Evolutionary conservation across 1,140 invertebrate genomes (phyloP).

Genomic region (Pachypeltis micranthus): DNA sequence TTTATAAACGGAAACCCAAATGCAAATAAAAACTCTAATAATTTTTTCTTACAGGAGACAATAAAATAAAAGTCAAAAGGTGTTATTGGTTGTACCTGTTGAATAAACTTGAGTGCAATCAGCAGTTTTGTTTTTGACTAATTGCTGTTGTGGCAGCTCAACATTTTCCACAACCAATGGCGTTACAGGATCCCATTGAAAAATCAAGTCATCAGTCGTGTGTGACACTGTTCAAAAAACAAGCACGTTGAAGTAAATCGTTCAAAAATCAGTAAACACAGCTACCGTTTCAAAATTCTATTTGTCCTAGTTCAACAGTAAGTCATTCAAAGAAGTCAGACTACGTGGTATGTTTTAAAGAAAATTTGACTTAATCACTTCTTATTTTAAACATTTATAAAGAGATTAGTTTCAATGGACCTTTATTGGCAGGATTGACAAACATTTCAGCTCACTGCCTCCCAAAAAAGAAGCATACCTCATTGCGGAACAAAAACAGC

Average conservation of each 20-base stretch:
- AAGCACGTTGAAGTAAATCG: neutral
- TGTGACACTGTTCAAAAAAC: constrained; percentile 65
- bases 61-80: neutral
- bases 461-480: no score
- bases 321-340: neutral
- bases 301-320: neutral
- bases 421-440: no score
- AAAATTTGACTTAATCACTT: neutral
- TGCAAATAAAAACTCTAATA: no score
- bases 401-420: no score
- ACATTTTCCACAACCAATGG: constrained; percentile 82
- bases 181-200: constrained; percentile 78
- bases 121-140: constrained; percentile 71
- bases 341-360: no score
- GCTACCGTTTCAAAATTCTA: no score
- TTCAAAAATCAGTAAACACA: neutral
- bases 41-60: constrained; percentile 3
- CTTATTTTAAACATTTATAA: no score
- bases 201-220: constrained; percentile 80
- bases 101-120: constrained; percentile 81
- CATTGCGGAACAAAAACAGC: no score
- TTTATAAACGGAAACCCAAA: no score
- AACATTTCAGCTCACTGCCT: no score
- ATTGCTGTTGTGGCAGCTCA: constrained; percentile 70
- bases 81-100: constrained; percentile 55